Percentiles rank a stretch among this genome's conserved stretches.
phyloP scores from a whole-genome alignment of 2,888 invertebrate genomes.

The Agrochola macilenta region DNA sequence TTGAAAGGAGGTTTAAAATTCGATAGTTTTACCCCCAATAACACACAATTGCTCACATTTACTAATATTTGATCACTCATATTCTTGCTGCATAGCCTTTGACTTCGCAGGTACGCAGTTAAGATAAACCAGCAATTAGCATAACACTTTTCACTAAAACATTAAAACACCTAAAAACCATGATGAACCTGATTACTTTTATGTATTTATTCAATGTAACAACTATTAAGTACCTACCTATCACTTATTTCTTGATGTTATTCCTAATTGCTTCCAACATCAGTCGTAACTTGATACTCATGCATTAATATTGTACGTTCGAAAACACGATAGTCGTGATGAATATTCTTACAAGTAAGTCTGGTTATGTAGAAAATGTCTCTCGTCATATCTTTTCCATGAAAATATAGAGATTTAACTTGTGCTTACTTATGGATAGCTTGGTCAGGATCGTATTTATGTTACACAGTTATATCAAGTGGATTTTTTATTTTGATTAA shows the following conservation, averaged over 20 bases:
- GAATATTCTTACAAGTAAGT: slow-evolving; percentile 48
- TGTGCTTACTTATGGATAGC: neutral
- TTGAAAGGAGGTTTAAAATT: neutral
- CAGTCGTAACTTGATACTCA: slow-evolving; percentile 6
- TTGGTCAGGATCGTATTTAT: neutral
- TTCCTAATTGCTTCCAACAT: slow-evolving; percentile 20
- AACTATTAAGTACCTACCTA: neutral
- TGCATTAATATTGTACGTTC: slow-evolving; percentile 1
- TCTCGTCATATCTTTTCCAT: no score
- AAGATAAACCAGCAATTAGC: neutral
- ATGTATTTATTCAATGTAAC: neutral
- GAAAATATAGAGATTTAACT: neutral
- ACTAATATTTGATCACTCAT: neutral
- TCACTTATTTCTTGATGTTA: slow-evolving; percentile 16
- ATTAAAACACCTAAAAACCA: neutral
- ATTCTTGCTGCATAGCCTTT: neutral
- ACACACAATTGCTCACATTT: neutral
- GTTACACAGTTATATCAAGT: neutral
- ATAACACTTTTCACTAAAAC: slow-evolving; percentile 9
- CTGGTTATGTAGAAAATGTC: neutral
- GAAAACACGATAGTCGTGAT: slow-evolving; percentile 12
- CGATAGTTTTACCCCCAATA: neutral
- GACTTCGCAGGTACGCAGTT: neutral
- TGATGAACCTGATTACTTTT: slow-evolving; percentile 1
- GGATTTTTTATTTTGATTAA: neutral